phyloP scores from a whole-genome alignment of 2,888 invertebrate genomes.

The Rhodophaea formosa region DNA sequence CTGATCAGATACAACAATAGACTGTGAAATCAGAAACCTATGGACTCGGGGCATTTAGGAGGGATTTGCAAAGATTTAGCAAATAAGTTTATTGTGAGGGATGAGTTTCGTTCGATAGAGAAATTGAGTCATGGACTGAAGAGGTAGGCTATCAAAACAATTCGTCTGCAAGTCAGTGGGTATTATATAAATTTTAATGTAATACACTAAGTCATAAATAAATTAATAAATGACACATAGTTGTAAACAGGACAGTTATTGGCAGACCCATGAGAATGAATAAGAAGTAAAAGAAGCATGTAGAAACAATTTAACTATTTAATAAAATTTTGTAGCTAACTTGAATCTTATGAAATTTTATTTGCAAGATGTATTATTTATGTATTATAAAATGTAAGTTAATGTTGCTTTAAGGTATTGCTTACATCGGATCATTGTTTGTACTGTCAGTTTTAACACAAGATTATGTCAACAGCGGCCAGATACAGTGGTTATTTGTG shows the following conservation, averaged over 20 bases:
- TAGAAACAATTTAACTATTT: constrained; percentile 75
- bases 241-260: constrained; percentile 49
- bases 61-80: constrained; percentile 35
- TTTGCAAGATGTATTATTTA: constrained; percentile 80
- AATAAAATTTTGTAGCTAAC: constrained; percentile 75
- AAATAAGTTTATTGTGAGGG: constrained; percentile 50
- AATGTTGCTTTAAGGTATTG: constrained; percentile 78
- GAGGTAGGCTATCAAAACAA: constrained; percentile 45
- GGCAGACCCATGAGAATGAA: constrained; percentile 42
- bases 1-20: constrained; percentile 15
- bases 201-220: constrained; percentile 60
- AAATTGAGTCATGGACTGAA: constrained; percentile 64
- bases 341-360: constrained; percentile 78
- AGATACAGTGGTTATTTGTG: constrained; percentile 76
- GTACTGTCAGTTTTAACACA: constrained; percentile 68
- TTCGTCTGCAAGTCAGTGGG: constrained; percentile 43
- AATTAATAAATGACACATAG: constrained; percentile 30
- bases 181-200: constrained; percentile 45
- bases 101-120: constrained; percentile 36
- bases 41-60: constrained; percentile 21
- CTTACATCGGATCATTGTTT: constrained; percentile 72
- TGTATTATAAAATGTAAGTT: constrained; percentile 78
- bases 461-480: constrained; percentile 60
- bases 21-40: constrained; percentile 5
- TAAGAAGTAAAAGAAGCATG: constrained; percentile 59